Conservation (phyloP, 2,888 invertebrate genomes). For the Hoplodrina ambigua region DNA sequence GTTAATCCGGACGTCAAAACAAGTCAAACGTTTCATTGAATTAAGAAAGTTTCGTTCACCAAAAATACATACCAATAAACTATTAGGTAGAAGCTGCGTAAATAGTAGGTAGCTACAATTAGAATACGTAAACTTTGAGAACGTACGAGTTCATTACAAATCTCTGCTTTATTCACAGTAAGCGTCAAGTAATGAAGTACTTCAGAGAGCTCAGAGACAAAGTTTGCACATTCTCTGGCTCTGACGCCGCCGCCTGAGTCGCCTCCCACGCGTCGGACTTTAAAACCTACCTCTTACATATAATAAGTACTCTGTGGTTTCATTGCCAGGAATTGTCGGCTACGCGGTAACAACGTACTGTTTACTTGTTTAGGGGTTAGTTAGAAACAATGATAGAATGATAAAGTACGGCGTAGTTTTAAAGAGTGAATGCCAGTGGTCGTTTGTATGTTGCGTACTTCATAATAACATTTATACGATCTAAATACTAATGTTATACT, state of each 20-base stretch:
- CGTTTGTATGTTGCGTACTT: no score
- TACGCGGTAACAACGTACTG: neutral
- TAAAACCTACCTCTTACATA: neutral
- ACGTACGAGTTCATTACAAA: neutral
- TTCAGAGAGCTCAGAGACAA: neutral
- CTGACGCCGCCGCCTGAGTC: neutral
- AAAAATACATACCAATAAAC: no score
- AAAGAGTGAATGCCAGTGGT: no score
- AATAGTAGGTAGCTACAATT: no score
- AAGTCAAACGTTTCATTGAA: no score
- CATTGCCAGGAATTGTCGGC: neutral
- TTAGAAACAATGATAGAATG: neutral
- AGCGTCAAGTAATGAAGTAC: neutral
- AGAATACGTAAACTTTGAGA: neutral
- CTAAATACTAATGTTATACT: no score
- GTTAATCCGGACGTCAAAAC: no score
- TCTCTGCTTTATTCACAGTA: neutral
- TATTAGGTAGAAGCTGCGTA: no score
- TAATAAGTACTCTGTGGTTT: neutral
- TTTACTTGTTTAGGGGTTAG: neutral
- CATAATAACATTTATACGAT: no score
- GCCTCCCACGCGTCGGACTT: neutral
- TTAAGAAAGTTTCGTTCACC: no score
- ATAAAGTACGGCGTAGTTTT: no score
- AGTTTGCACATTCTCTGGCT: slow-evolving; percentile 10